Percentiles rank a stretch among this genome's conserved stretches.
These are phyloP conservation scores for Sesamia nonagrioides DNA, from an alignment of 1,140 invertebrate genomes.

Conservation along the genomic window DNA sequence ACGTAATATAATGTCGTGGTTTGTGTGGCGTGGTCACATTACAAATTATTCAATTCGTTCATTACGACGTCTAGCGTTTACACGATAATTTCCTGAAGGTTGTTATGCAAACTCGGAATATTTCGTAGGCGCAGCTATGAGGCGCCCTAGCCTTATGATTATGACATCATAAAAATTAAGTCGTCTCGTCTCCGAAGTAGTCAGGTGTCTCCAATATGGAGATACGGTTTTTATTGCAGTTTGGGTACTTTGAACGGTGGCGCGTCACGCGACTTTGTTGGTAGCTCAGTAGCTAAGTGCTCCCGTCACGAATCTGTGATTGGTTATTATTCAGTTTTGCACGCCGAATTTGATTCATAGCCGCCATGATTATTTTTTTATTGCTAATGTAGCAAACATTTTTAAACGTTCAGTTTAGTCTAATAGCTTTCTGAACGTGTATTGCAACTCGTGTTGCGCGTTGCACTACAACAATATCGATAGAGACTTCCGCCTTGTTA, in stretches of 20 bases:
- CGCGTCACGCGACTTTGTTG: conserved; percentile 30
- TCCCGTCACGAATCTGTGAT: conserved; percentile 39
- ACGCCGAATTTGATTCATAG: conserved; percentile 38
- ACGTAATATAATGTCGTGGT: conserved; percentile 25
- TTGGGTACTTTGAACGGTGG: conserved; percentile 4
- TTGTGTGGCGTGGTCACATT: conserved; percentile 46
- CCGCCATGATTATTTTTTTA: conserved; percentile 29
- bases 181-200: conserved; percentile 30
- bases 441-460: neutral
- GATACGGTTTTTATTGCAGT: conserved; percentile 26
- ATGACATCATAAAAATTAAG: conserved; percentile 42
- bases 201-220: conserved; percentile 44
- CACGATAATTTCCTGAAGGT: conserved; percentile 51
- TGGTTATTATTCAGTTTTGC: conserved; percentile 38
- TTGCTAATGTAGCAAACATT: neutral
- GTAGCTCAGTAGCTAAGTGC: neutral
- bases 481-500: conserved; percentile 26
- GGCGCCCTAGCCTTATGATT: conserved; percentile 47
- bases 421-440: neutral
- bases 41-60: conserved; percentile 55
- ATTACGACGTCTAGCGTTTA: conserved; percentile 47
- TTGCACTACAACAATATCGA: conserved; percentile 10
- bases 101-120: conserved; percentile 52
- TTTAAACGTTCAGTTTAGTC: neutral
- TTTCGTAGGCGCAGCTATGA: conserved; percentile 43